Conservation (phyloP, 1,140 invertebrate genomes). For the Phenacoccus solenopsis region DNA sequence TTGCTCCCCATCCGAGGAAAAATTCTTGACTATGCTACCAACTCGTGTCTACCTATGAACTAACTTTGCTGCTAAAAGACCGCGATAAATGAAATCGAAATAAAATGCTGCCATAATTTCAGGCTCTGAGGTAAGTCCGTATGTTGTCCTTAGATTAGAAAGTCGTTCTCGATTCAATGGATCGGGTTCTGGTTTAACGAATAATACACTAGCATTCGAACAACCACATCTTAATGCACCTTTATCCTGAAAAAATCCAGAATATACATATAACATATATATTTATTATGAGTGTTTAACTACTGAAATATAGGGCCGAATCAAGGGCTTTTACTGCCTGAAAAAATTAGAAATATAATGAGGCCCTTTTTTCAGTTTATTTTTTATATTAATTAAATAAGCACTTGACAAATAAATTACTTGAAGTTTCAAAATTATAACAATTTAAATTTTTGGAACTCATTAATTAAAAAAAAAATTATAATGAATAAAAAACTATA, state of each 20-base stretch:
- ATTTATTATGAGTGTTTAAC: too few species aligned
- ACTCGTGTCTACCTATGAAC: conserved; percentile 23
- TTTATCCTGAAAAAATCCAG: conserved; percentile 46
- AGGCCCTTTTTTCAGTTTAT: too few species aligned
- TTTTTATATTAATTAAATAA: too few species aligned
- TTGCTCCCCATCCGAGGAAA: too few species aligned
- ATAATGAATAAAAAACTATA: too few species aligned
- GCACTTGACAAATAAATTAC: too few species aligned
- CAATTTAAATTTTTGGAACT: too few species aligned
- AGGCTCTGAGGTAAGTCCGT: conserved; percentile 51
- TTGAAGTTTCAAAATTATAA: too few species aligned
- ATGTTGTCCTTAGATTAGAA: conserved; percentile 50
- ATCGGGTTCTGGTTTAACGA: conserved; percentile 48
- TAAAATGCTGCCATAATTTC: conserved; percentile 68
- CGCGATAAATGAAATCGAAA: conserved; percentile 62
- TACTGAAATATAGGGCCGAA: background rate
- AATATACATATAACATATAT: too few species aligned
- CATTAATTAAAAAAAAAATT: too few species aligned
- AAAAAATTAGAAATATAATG: too few species aligned
- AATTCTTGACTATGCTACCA: background rate
- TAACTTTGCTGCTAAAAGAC: conserved; percentile 60
- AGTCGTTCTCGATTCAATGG: conserved; percentile 44
- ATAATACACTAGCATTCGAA: conserved; percentile 53
- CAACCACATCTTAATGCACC: conserved; percentile 51
- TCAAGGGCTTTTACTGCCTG: too few species aligned